phyloP scores from a whole-genome alignment of 2,888 invertebrate species.

The Drosophila prostipennis region DNA sequence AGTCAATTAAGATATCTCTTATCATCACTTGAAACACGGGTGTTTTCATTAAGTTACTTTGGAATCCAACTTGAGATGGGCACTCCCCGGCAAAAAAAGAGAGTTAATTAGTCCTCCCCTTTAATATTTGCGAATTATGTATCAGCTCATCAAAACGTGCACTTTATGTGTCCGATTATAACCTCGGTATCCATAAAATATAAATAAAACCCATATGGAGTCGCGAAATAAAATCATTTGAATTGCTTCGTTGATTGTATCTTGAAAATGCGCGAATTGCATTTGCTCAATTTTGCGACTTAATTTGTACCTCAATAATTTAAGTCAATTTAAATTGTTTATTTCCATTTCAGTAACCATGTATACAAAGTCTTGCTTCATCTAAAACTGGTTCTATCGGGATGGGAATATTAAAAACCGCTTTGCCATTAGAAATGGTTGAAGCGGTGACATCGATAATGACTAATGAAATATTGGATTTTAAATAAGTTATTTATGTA shows the following conservation, averaged over 20 bases:
- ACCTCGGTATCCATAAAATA: constrained; percentile 30
- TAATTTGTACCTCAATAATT: constrained; percentile 54
- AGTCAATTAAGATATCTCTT: constrained; percentile 1
- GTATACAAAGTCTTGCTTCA: constrained; percentile 5
- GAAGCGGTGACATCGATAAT: not conserved
- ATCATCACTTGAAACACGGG: constrained; percentile 1
- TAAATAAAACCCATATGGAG: constrained; percentile 34
- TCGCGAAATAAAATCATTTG: constrained; percentile 20
- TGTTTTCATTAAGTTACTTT: constrained; percentile 5
- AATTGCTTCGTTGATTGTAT: constrained; percentile 39
- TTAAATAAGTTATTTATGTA: not conserved
- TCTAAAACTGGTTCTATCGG: constrained; percentile 22
- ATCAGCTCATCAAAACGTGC: constrained; percentile 42
- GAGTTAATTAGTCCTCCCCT: constrained; percentile 22
- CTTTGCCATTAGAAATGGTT: not conserved
- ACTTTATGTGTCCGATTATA: constrained; percentile 36
- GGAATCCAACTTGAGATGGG: not conserved
- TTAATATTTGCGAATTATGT: constrained; percentile 16
- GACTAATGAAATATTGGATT: not conserved
- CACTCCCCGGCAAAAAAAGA: constrained; percentile 20
- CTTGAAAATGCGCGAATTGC: constrained; percentile 28
- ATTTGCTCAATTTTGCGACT: constrained; percentile 57
- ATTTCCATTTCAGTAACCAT: constrained; percentile 14
- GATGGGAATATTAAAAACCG: constrained; percentile 16
- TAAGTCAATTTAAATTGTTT: constrained; percentile 33